These are phyloP conservation scores for Poeciliopsis paucimaculata DNA, from an alignment of 2,797 vertebrate genomes.

Conservation along the genomic window DNA sequence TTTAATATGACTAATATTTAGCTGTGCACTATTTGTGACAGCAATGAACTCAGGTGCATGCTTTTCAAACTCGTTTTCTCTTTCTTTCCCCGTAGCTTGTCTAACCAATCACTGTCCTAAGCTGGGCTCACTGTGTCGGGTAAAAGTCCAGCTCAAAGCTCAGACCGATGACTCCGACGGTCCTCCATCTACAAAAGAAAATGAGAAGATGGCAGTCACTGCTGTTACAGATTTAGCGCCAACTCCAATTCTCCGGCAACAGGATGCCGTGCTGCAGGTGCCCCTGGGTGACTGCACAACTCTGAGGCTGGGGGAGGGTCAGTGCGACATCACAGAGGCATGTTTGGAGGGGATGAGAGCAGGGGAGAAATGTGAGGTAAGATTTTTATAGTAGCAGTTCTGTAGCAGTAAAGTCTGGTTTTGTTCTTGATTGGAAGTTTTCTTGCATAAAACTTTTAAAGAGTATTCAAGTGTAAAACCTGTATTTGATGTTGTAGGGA, in stretches of 20 bases:
- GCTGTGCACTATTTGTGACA: background rate
- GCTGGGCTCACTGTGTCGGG: slow-evolving; percentile 82
- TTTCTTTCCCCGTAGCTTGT: slow-evolving; percentile 39
- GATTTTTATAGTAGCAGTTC: background rate
- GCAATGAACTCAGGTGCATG: background rate
- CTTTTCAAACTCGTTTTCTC: background rate
- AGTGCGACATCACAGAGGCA: slow-evolving; percentile 82
- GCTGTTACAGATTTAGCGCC: slow-evolving; percentile 17
- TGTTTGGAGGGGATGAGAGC: slow-evolving; percentile 87
- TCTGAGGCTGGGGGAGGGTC: slow-evolving; percentile 83
- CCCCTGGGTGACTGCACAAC: slow-evolving; percentile 77
- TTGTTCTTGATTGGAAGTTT: background rate
- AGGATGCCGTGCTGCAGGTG: slow-evolving; percentile 75
- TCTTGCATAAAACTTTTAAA: background rate
- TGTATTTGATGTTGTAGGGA: background rate
- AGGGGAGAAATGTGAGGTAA: slow-evolving; percentile 84
- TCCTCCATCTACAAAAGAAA: slow-evolving; percentile 10
- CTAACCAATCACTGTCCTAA: slow-evolving; percentile 74
- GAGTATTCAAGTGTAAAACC: background rate
- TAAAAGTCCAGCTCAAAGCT: slow-evolving; percentile 69
- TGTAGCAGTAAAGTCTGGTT: background rate
- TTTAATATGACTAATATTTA: background rate
- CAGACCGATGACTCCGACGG: slow-evolving; percentile 8
- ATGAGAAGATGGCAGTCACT: slow-evolving; percentile 1
- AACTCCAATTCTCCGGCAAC: slow-evolving; percentile 52